A percentile compares a stretch with the other conserved stretches of the same genome.
Conservation (phyloP, 2,888 invertebrate genomes). For the Lysandra coridon region DNA sequence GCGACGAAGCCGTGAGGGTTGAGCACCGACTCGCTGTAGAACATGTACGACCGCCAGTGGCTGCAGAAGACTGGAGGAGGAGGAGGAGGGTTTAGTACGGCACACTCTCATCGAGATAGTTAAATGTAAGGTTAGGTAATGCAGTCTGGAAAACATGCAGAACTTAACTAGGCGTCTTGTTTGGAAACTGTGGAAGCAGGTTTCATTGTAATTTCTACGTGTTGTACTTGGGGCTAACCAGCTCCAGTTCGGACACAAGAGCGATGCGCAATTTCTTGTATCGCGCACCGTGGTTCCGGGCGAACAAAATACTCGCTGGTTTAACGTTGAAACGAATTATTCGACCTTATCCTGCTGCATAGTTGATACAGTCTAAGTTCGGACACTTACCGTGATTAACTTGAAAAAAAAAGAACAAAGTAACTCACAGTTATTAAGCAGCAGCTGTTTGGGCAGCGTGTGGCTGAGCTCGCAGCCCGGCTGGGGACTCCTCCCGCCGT, state of each 20-base stretch:
- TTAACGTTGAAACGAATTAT: neutral
- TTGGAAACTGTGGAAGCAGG: too few relatives aligned
- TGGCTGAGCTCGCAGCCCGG: constrained; percentile 82
- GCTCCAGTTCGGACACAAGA: too few relatives aligned
- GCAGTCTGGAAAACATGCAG: neutral
- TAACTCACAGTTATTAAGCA: constrained; percentile 69
- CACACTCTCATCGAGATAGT: neutral
- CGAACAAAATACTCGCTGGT: neutral
- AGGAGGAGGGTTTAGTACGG: neutral
- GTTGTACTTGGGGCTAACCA: too few relatives aligned
- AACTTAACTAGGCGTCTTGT: too few relatives aligned
- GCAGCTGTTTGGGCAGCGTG: constrained; percentile 66
- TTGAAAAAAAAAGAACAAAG: neutral
- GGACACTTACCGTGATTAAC: neutral
- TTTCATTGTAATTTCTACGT: too few relatives aligned
- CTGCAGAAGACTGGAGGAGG: constrained; percentile 80
- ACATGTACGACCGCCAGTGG: constrained; percentile 83
- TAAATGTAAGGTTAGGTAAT: neutral
- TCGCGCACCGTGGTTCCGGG: neutral
- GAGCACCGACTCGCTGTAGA: constrained; percentile 80
- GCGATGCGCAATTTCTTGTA: neutral
- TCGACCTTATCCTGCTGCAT: too few relatives aligned
- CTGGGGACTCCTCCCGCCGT: constrained; percentile 82
- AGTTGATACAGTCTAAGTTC: too few relatives aligned
- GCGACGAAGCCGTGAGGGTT: constrained; percentile 72